phyloP scores from a whole-genome alignment of 2,113 vertebrate species.

The Glareola pratincola region DNA sequence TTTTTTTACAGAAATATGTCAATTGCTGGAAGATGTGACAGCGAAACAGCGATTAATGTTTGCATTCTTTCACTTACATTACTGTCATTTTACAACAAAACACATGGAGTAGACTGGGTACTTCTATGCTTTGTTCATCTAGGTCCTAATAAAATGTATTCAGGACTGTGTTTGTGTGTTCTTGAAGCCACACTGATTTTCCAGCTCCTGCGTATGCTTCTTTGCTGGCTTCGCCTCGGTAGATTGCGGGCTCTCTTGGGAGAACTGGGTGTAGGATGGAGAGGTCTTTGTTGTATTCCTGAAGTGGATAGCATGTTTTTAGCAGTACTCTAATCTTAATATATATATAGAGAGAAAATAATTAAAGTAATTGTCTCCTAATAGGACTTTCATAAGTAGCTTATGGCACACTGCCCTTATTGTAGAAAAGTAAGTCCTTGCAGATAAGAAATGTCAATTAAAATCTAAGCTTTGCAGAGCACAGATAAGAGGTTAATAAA shows the following conservation, averaged over 20 bases:
- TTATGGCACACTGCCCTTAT: neutral
- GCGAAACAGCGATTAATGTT: neutral
- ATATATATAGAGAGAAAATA: neutral
- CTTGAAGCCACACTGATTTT: neutral
- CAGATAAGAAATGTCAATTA: slow-evolving; percentile 50
- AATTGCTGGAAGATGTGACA: neutral
- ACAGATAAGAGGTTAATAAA: neutral
- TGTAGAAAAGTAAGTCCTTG: neutral
- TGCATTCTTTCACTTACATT: neutral
- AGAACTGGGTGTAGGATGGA: neutral
- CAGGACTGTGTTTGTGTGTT: neutral
- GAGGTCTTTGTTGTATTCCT: neutral
- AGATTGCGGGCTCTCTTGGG: neutral
- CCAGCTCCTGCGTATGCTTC: neutral
- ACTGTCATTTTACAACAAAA: neutral
- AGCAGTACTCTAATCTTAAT: neutral
- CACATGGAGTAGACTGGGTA: neutral
- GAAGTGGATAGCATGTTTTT: neutral
- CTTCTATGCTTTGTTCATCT: neutral
- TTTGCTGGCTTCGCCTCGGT: neutral
- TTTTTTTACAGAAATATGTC: neutral
- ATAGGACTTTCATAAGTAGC: neutral
- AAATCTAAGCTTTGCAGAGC: slow-evolving; percentile 19
- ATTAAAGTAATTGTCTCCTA: neutral
- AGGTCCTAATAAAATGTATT: neutral